phyloP scores from a whole-genome alignment of 2,113 vertebrate species.

The Polypterus senegalus region DNA sequence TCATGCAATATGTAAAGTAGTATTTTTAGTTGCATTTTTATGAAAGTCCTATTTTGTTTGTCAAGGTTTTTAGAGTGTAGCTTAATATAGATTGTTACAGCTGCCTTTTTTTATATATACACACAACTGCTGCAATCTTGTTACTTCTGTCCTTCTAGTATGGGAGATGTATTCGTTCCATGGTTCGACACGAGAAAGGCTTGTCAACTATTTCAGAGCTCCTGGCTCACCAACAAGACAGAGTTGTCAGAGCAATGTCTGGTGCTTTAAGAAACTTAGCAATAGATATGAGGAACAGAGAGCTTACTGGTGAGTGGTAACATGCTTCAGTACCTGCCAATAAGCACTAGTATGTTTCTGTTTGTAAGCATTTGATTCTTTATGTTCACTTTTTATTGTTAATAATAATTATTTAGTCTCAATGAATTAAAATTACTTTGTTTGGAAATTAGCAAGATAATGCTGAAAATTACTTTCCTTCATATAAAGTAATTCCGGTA shows the following conservation, averaged over 20 bases:
- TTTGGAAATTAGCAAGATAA: no score
- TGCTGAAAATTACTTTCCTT: no score
- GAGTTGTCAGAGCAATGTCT: slow-evolving; percentile 81
- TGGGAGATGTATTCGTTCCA: slow-evolving; percentile 71
- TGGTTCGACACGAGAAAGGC: slow-evolving; percentile 78
- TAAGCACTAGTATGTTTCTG: neutral
- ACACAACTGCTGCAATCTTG: no score
- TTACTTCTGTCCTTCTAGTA: slow-evolving; percentile 44
- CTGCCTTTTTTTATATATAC: no score
- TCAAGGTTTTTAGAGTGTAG: no score
- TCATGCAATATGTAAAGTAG: no score
- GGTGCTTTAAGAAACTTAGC: slow-evolving; percentile 88
- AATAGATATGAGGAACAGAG: slow-evolving; percentile 75
- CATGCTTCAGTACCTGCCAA: neutral
- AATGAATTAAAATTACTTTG: no score
- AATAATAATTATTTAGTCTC: no score
- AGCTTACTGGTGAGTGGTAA: slow-evolving; percentile 69
- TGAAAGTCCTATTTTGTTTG: no score
- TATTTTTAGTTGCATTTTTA: fast-evolving
- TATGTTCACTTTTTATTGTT: no score
- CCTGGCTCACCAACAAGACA: slow-evolving; percentile 66
- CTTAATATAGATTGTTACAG: no score
- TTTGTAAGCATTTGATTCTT: neutral
- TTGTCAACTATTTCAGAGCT: slow-evolving; percentile 78
- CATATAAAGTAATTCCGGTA: no score